phyloP scores from a whole-genome alignment of 2,888 invertebrate species.

The Helobdella robusta region DNA sequence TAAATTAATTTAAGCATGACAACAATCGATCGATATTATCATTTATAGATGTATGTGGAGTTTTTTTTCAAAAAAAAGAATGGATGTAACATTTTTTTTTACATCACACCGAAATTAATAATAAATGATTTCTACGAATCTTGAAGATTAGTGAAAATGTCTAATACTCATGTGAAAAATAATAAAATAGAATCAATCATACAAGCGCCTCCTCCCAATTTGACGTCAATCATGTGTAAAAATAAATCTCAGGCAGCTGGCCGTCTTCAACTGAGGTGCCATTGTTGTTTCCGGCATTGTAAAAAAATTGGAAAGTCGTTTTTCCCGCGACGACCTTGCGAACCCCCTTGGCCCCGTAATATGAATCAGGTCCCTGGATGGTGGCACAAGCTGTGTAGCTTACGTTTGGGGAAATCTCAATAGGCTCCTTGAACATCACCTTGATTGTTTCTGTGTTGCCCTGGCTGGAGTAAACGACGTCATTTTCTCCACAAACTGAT shows the following conservation, averaged over 20 bases:
- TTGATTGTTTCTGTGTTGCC: constrained; percentile 68
- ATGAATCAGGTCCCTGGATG: constrained; percentile 73
- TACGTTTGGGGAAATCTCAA: constrained; percentile 67
- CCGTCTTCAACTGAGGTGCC: constrained; percentile 77
- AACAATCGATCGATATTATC: too few species aligned
- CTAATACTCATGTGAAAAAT: background rate
- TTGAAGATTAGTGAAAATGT: background rate
- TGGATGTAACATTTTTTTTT: too few species aligned
- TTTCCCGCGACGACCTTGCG: constrained; percentile 65
- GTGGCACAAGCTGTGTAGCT: constrained; percentile 72
- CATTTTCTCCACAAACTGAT: constrained; percentile 64
- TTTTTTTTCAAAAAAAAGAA: too few species aligned
- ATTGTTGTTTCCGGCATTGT: constrained; percentile 75
- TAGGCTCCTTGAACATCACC: constrained; percentile 73
- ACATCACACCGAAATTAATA: background rate
- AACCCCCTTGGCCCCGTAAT: constrained; percentile 72
- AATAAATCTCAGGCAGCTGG: constrained; percentile 76
- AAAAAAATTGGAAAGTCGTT: constrained; percentile 71
- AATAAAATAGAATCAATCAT: too few species aligned
- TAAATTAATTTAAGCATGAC: too few species aligned
- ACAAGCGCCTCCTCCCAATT: background rate
- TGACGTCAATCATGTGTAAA: constrained; percentile 54
- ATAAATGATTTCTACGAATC: background rate
- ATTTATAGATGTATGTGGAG: too few species aligned
- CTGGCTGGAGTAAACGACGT: constrained; percentile 68